A percentile compares a stretch with the other conserved stretches of the same genome.
phyloP scores from a whole-genome alignment of 2,888 invertebrate genomes.

The Microplitis manilae region DNA sequence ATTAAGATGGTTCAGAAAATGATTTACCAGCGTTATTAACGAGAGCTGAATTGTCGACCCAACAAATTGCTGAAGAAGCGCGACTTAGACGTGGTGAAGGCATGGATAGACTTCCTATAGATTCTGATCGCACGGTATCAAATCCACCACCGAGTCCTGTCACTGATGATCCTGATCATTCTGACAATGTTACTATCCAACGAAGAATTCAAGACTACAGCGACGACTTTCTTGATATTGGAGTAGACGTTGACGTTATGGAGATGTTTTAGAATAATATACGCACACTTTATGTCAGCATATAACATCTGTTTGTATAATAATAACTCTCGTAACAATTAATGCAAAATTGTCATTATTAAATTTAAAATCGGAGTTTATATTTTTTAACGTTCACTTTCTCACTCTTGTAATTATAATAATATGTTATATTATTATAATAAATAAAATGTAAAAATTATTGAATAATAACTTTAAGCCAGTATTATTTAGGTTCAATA shows the following conservation, averaged over 20 bases:
- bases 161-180: slow-evolving; percentile 76
- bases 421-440: slow-evolving; percentile 9
- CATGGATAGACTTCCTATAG: slow-evolving; percentile 65
- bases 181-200: slow-evolving; percentile 58
- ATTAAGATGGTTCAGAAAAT: slow-evolving; percentile 72
- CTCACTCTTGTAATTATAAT: neutral
- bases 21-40: slow-evolving; percentile 78
- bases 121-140: slow-evolving; percentile 73
- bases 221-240: slow-evolving; percentile 82
- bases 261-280: slow-evolving; percentile 76
- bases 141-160: slow-evolving; percentile 89
- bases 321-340: neutral
- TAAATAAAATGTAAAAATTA: neutral
- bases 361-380: slow-evolving; percentile 6
- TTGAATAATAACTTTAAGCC: neutral
- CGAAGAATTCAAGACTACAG: slow-evolving; percentile 74
- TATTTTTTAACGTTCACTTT: slow-evolving; percentile 8
- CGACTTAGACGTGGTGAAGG: slow-evolving; percentile 70
- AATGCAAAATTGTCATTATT: neutral
- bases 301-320: neutral
- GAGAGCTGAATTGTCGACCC: slow-evolving; percentile 75
- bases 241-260: slow-evolving; percentile 79
- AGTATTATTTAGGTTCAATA: slow-evolving; percentile 21
- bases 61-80: slow-evolving; percentile 74
- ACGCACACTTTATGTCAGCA: neutral